Conservation (phyloP, 2,888 invertebrate genomes). For the Sthenelais limicola region DNA sequence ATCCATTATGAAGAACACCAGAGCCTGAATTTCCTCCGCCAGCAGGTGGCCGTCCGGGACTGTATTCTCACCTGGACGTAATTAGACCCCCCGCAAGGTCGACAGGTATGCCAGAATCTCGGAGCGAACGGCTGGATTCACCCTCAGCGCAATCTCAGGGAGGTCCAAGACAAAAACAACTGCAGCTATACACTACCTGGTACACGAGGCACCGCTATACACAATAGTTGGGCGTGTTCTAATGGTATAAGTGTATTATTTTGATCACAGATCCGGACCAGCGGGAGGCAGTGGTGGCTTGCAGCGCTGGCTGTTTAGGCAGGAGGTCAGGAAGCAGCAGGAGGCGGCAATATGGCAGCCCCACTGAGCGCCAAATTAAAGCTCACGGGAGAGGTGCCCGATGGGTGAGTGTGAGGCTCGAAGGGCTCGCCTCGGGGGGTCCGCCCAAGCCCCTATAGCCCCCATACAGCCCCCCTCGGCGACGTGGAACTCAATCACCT, state of each 20-base stretch:
- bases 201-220: neutral
- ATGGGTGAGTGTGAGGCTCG: neutral
- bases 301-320: neutral
- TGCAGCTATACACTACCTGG: neutral
- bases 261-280: slow-evolving; percentile 22
- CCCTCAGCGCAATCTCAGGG: neutral
- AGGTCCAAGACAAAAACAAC: neutral
- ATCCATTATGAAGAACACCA: too few relatives aligned
- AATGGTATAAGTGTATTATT: neutral
- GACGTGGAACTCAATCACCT: slow-evolving; percentile 15
- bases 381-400: slow-evolving; percentile 31
- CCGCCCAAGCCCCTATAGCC: neutral
- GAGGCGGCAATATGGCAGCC: slow-evolving; percentile 1
- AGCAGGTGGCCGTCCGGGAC: slow-evolving; percentile 22
- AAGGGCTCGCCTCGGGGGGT: slow-evolving; percentile 21
- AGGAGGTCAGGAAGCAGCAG: slow-evolving; percentile 19
- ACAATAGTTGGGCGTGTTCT: neutral
- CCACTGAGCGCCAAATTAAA: slow-evolving; percentile 33
- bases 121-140: too few relatives aligned
- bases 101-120: neutral
- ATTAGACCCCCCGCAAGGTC: slow-evolving; percentile 27
- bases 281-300: too few relatives aligned
- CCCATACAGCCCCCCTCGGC: too few relatives aligned
- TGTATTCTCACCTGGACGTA: slow-evolving; percentile 36
- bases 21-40: too few relatives aligned